Conservation (phyloP, 2,888 invertebrate genomes). For the Eupithecia inturbata region DNA sequence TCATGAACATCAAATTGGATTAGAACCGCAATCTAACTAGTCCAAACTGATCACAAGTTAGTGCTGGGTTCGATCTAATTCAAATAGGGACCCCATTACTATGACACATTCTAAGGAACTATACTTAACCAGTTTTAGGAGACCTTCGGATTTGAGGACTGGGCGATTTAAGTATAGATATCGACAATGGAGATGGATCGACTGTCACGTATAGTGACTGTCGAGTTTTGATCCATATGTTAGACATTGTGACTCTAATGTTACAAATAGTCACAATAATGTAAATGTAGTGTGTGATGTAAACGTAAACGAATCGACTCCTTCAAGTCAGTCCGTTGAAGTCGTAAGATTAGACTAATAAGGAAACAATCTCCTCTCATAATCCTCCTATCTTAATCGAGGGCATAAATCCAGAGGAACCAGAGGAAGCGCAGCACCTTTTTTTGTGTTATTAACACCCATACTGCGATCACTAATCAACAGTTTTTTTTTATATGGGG, state of each 20-base stretch:
- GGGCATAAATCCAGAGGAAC: too few relatives aligned
- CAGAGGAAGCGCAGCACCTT: background rate
- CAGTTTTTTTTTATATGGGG: background rate
- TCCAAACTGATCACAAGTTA: conserved; percentile 60
- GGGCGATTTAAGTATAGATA: background rate
- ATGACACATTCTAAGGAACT: conserved; percentile 9
- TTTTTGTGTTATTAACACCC: background rate
- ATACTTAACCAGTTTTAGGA: background rate
- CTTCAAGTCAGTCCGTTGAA: too few relatives aligned
- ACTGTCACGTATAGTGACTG: background rate
- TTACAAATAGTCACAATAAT: too few relatives aligned
- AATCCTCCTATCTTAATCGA: too few relatives aligned
- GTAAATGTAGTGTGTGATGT: too few relatives aligned
- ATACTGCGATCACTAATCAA: background rate
- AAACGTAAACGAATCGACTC: too few relatives aligned
- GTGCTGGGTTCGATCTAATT: conserved; percentile 43
- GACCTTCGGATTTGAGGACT: background rate
- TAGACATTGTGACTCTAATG: too few relatives aligned
- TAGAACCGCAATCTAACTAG: conserved; percentile 63
- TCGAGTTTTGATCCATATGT: background rate
- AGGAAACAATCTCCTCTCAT: too few relatives aligned
- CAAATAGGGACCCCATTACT: conserved; percentile 19
- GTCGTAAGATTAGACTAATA: too few relatives aligned
- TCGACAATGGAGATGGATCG: background rate
- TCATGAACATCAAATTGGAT: conserved; percentile 63